Conservation (phyloP, 2,888 invertebrate genomes). For the Drosophila prolongata region DNA sequence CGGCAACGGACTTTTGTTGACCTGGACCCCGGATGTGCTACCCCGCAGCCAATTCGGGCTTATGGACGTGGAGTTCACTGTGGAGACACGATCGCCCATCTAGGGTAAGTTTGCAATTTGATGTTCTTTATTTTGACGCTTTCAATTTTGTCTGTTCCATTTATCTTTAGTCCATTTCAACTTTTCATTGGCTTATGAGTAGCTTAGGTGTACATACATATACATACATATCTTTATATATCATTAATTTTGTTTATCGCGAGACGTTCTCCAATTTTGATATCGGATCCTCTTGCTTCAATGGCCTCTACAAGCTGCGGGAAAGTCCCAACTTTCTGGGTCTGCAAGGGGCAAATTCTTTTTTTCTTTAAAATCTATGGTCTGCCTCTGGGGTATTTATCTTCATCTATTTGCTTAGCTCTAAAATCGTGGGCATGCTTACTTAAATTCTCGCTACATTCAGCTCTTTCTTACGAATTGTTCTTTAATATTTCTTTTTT, state of each 20-base stretch:
- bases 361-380: constrained; percentile 67
- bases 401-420: constrained; percentile 66
- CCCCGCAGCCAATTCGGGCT: constrained; percentile 90
- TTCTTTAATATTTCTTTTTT: constrained; percentile 20
- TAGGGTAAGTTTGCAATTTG: constrained; percentile 44
- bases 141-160: constrained; percentile 27
- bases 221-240: constrained; percentile 50
- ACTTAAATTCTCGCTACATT: constrained; percentile 67
- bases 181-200: constrained; percentile 69
- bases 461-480: constrained; percentile 64
- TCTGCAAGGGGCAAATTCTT: constrained; percentile 35
- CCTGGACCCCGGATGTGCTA: constrained; percentile 91
- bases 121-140: constrained; percentile 70
- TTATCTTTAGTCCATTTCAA: constrained; percentile 67
- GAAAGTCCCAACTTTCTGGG: constrained; percentile 23
- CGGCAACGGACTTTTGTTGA: constrained; percentile 89
- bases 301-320: constrained; percentile 60
- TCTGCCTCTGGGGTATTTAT: constrained; percentile 34
- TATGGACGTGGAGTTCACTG: constrained; percentile 89
- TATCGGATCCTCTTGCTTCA: constrained; percentile 28
- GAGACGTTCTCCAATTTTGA: constrained; percentile 32
- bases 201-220: constrained; percentile 71
- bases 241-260: constrained; percentile 45
- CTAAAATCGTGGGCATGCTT: constrained; percentile 76
- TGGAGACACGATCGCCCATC: constrained; percentile 86